Base-by-base conservation (phyloP, 1,140 invertebrate genomes). In the Campoletis sonorensis region DNA sequence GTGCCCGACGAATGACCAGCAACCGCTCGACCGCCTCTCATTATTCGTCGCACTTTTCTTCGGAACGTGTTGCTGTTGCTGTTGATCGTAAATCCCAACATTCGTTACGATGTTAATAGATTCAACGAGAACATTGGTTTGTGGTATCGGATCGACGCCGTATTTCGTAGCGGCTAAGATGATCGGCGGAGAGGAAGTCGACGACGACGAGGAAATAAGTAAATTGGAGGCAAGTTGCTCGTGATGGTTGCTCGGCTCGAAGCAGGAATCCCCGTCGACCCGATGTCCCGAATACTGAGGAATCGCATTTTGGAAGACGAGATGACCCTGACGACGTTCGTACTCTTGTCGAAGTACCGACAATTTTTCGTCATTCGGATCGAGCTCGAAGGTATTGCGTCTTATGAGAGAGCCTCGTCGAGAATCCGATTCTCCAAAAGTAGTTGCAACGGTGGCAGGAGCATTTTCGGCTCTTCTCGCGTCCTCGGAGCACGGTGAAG, bases 241-340 rank as follows among this genome's bases (percentile, higher is more conserved):
- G 40, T 8, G 11, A 45, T 45, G 40, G 8, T 45, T 13, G 40
- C 40, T 45, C 40, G 40, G 40, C 40, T 45, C 40, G 40, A 45
- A 75, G 33, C 83, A 88, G 18, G 88, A 85, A 85, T 91, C 81
- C 37, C 88, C 91, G 15, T 92, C 93, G 1, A 92, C 88, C 15
- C 89, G 87, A 79, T 92, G 93, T 79, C 91, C 92, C 33, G 90
- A 94, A 51, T 94, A 94, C 80, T 95, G 94, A 23, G 93, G 94
- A 81, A 94, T 94, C 27, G 93, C 93, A 78, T 92, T 93, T 85
- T 94, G 91, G 87, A 94, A 94, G 37, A 94, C 86, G 4, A 94
- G 86, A 73, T 89, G 92, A 15, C 94, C 94, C 81, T 95, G 94
- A 26, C 93, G 90, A 54, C 93, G 90, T 85, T 95, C 94, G 77